Base-by-base conservation (phyloP, 2,113 vertebrate species). In the Trematomus loennbergii region DNA sequence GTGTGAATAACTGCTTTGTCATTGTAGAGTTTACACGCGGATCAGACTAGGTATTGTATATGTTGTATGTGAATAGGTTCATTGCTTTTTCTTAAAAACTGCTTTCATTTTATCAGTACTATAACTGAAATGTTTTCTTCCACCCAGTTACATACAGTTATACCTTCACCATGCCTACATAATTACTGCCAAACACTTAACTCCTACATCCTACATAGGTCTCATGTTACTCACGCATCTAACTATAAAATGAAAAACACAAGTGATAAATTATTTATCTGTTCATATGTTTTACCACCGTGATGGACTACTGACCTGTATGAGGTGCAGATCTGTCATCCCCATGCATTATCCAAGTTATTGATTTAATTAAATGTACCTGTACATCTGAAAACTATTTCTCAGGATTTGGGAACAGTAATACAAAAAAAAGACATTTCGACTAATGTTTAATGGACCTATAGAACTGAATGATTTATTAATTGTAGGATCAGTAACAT, bases 341-440 rank as follows among this genome's bases (percentile, higher is more conserved):
- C 18, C 4, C 4, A 25, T 75, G 43, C 75, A 81, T 72, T 58
- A 79, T 17, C 59, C 52, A 61, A 60, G 33, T 43, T 60, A 36
- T 72, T 77, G 55, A 11, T 54, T 78, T 63, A 76, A 74, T 82
- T 11, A 68, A 82, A 81, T 54, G n/a, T 50, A 79, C 70, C 61
- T 75, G 50, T 22, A 49, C 22, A 53, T 59, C 2, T 67, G 54
- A 81, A 53, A 85, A 77, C 46, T 59, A 70, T 83, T 87, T 81
- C 67, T 52, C 65, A 65, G 50, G 70, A 63, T 72, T 60, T 67
- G 13, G 49, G 60, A 20, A 1, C 60, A 75, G 54, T 82, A 79
- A 77, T 80, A 80, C 75, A 75, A 20, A 72, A 69, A n/a, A 50
- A 71, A 78, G 0, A 62, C 72, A 61, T 79, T 59, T 52, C 50